Base-by-base conservation (phyloP, 2,797 vertebrate genomes). In the Acanthornis magna region DNA sequence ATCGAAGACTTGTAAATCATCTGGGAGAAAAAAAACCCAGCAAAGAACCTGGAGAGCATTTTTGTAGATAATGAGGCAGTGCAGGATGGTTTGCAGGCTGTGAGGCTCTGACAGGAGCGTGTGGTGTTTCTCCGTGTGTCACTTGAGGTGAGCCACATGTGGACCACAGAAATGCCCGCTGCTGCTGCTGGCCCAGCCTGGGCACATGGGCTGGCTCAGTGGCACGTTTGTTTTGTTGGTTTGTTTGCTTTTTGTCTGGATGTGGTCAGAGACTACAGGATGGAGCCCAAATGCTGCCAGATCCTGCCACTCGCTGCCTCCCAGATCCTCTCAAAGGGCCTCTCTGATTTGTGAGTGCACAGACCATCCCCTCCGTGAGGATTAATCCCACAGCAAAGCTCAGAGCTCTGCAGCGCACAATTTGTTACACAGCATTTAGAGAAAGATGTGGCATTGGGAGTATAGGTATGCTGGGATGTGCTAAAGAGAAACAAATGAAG, bases 191-290 rank as follows among this genome's bases (percentile, higher is more conserved):
- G 85, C 80, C 87, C 51, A 26, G 76, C 61, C 38, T 8, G 1
- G 65, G 27, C 79, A 57, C 29, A 70, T 2, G 80, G 61, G 25
- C 65, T 16, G 65, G 30, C 85, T 86, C 88, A 75, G 87, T 4
- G 43, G 57, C 93, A 83, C 36, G 2, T 72, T 89, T 71, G 40
- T 77, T 91, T 84, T 89, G 66, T 53, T 92, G 88, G 78, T 68
- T 88, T 95, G 87, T 92, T 95, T 95, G 95, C 78, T 95, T 92
- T 92, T 85, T 88, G 95, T 93, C 96, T 96, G 93, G 71, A 86
- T 88, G 87, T 1, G 65, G 91, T 76, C 74, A 81, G 62, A 54
- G 72, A 83, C 54, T 65, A 13, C 58, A 73, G 82, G 72, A 89
- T 54, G 53, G 76, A 80, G 40, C 40, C 22, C 55, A 93, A 66